A percentile compares a stretch with the other conserved stretches of the same genome.
phyloP scores from a whole-genome alignment of 1,140 invertebrate species.

The Drosophila saltans region DNA sequence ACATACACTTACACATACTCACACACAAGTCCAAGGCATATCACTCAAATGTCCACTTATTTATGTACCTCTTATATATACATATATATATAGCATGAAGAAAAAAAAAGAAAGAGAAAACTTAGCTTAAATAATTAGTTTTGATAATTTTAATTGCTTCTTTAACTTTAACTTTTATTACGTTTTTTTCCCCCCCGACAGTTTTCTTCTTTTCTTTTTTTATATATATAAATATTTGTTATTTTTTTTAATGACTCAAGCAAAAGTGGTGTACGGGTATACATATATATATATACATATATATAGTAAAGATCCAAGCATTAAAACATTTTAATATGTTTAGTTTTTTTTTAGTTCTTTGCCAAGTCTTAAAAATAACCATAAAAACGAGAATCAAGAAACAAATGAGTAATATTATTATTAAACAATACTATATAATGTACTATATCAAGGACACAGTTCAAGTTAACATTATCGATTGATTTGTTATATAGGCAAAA shows the following conservation, averaged over 20 bases:
- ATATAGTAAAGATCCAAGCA: slow-evolving; percentile 25
- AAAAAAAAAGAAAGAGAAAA: slow-evolving; percentile 14
- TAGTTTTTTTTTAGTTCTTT: slow-evolving; percentile 56
- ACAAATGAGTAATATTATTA: slow-evolving; percentile 40
- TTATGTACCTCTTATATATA: slow-evolving; percentile 64
- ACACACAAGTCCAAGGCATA: slow-evolving; percentile 59
- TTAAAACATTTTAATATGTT: slow-evolving; percentile 41
- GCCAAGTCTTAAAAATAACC: slow-evolving; percentile 38
- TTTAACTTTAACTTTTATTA: slow-evolving; percentile 37
- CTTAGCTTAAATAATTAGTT: slow-evolving; percentile 54
- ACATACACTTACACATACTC: slow-evolving; percentile 31
- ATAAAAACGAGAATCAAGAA: slow-evolving; percentile 45
- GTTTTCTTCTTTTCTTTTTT: slow-evolving; percentile 23
- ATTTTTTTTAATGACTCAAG: slow-evolving; percentile 3
- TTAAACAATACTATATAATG: slow-evolving; percentile 26
- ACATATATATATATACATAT: neutral
- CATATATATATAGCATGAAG: slow-evolving; percentile 14
- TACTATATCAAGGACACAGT: slow-evolving; percentile 77
- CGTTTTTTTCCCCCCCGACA: too few relatives aligned
- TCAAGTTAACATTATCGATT: slow-evolving; percentile 80
- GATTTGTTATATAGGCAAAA: slow-evolving; percentile 56
- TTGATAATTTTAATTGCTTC: slow-evolving; percentile 46
- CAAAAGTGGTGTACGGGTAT: slow-evolving; percentile 21
- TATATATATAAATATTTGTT: neutral
- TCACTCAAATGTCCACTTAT: slow-evolving; percentile 73